Base-by-base conservation (phyloP, 2,797 vertebrate species). In the Lindbergichthys nudifrons region DNA sequence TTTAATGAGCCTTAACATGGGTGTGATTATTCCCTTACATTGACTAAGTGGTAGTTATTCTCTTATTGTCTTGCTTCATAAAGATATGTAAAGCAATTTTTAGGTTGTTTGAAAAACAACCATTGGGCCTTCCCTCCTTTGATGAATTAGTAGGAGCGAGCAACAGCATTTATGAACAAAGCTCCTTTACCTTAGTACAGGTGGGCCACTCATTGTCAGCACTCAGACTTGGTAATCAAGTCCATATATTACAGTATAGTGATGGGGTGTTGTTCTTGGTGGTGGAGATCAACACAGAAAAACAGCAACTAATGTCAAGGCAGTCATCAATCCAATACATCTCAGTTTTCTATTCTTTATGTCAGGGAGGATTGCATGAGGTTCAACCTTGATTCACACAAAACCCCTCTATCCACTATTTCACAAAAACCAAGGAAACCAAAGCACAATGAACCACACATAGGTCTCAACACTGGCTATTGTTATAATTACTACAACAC, bases 211-310 rank as follows among this genome's bases (percentile, higher is more conserved):
- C 57, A 77, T 67, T 78, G 76, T 64, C 60, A 15, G 16, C 10
- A 12, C 45, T 80, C 51, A 53, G 46, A 61, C 68, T 58, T 57
- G 11, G 10, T 76, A 63, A 84, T 84, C 56, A 71, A 63, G 19
- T 45, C 30, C 69, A 82, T 82, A 52, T n/a, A 72, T 80, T 69
- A 76, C 23, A 23, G 23, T 23, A 23, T 52, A 62, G 7, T 65
- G 70, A 32, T 53, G 13, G 30, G 26, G 36, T 41, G n/a, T 61
- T 57, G 65, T 45, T 18, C 36, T 65, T 42, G 12, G 42, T 41
- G 53, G 45, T 15, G 0, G 50, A 77, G 66, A 48, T 79, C 56
- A 67, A 46, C 13, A 42, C 32, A 52, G 47, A 46, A 64, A 75
- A 26, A 79, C 19, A 46, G 15, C 14, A 26, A 69, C 16, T 51